Percentiles rank a stretch among this genome's conserved stretches.
Conservation (phyloP, 1,140 invertebrate species). For the Maniola jurtina region DNA sequence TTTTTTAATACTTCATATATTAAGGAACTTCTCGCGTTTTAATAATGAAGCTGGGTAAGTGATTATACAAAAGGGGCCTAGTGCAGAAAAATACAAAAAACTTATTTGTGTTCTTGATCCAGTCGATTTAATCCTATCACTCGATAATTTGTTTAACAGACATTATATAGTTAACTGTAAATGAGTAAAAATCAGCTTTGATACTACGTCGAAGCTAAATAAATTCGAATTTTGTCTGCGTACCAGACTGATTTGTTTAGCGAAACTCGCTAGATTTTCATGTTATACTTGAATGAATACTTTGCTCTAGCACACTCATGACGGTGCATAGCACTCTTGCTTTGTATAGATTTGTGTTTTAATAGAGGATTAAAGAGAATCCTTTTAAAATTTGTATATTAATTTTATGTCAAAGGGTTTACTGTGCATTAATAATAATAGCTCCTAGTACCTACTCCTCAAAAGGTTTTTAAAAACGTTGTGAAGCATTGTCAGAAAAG, state of each 20-base stretch:
- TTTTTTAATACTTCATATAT: too few relatives aligned
- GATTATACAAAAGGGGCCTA: too few relatives aligned
- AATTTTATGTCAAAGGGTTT: neutral
- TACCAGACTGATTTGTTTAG: conserved; percentile 27
- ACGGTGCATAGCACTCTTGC: conserved; percentile 13
- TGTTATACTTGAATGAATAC: conserved; percentile 27
- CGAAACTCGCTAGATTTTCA: conserved; percentile 28
- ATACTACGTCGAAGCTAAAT: neutral
- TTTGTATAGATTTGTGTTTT: conserved; percentile 4
- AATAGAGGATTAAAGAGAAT: neutral
- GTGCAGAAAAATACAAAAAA: too few relatives aligned
- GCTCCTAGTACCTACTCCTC: too few relatives aligned
- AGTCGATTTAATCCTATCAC: too few relatives aligned
- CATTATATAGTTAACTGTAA: neutral
- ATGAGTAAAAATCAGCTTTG: neutral
- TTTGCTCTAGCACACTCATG: conserved; percentile 23
- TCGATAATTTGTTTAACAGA: too few relatives aligned
- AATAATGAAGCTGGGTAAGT: too few relatives aligned
- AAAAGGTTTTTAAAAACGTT: too few relatives aligned
- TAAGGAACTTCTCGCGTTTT: too few relatives aligned
- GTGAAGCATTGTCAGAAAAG: too few relatives aligned
- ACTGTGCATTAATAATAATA: neutral
- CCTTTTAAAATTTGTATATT: neutral
- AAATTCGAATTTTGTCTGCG: conserved; percentile 1
- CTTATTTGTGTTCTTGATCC: too few relatives aligned